A percentile compares a stretch with the other conserved stretches of the same genome.
These are phyloP conservation scores for Rhinoraja longicauda DNA, from an alignment of 2,797 vertebrate genomes.

Conservation along the genomic window DNA sequence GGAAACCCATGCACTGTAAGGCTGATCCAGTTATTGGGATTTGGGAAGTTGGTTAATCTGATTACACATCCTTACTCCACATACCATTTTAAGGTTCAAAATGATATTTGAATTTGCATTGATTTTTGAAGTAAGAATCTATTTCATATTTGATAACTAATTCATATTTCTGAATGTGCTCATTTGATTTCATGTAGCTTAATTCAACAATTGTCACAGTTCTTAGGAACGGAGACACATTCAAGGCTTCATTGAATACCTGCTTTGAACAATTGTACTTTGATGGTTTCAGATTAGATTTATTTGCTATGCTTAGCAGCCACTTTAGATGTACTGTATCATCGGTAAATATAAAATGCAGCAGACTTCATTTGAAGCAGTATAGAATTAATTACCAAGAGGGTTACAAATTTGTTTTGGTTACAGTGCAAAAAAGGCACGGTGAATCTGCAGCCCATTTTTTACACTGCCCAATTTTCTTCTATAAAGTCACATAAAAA, in stretches of 20 bases:
- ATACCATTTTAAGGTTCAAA: background rate
- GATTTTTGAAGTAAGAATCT: background rate
- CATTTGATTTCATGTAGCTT: background rate
- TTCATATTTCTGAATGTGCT: background rate
- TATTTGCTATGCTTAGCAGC: background rate
- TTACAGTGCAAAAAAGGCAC: background rate
- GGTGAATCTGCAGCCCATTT: background rate
- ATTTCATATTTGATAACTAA: background rate
- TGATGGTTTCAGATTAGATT: background rate
- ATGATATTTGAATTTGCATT: background rate
- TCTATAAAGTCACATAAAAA: background rate
- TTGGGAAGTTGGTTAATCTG: background rate
- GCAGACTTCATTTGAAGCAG: background rate
- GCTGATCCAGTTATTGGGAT: background rate
- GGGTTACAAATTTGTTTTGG: background rate
- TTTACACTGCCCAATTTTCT: background rate
- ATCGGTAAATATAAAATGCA: background rate
- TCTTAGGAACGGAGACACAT: background rate
- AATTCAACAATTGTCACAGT: background rate
- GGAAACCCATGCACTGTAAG: background rate
- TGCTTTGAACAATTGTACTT: constrained; percentile 1
- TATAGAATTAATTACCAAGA: background rate
- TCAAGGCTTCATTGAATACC: background rate
- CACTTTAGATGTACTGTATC: background rate
- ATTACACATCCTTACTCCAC: background rate